Conservation (phyloP, 2,888 invertebrate genomes). For the Oasisia sp. region DNA sequence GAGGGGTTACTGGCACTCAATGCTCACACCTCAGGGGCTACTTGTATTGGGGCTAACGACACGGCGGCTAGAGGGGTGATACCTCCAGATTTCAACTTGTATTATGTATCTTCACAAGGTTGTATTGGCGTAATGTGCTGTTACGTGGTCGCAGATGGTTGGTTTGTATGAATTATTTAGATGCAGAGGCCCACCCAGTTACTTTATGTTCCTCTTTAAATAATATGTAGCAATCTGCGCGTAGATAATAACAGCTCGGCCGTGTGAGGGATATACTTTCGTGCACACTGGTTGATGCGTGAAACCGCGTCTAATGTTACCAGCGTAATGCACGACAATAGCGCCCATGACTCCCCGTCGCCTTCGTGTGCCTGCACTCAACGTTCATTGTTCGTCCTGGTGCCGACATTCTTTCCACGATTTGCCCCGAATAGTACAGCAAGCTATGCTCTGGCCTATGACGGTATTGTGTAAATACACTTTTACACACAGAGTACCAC, state of each 20-base stretch:
- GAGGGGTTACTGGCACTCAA: too few species aligned
- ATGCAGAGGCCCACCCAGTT: too few species aligned
- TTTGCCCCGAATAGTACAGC: not conserved
- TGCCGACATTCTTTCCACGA: not conserved
- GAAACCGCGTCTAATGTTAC: not conserved
- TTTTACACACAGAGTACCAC: not conserved
- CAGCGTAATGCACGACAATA: not conserved
- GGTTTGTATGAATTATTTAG: too few species aligned
- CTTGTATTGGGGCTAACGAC: too few species aligned
- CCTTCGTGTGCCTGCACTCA: not conserved
- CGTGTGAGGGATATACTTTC: not conserved
- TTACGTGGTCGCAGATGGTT: too few species aligned
- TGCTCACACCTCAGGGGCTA: too few species aligned
- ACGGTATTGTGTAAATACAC: not conserved
- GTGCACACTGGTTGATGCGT: not conserved
- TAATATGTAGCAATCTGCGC: not conserved
- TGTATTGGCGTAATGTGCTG: too few species aligned
- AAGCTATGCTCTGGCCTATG: not conserved
- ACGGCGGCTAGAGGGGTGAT: too few species aligned
- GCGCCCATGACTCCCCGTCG: not conserved
- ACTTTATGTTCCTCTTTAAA: too few species aligned
- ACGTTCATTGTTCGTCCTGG: not conserved
- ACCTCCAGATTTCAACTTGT: too few species aligned
- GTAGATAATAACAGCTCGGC: not conserved
- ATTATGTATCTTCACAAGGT: too few species aligned